A percentile compares a stretch with the other conserved stretches of the same genome.
Evolutionary conservation across 2,888 invertebrate species (phyloP).

Genomic region (Petrolisthes manimaculis): DNA sequence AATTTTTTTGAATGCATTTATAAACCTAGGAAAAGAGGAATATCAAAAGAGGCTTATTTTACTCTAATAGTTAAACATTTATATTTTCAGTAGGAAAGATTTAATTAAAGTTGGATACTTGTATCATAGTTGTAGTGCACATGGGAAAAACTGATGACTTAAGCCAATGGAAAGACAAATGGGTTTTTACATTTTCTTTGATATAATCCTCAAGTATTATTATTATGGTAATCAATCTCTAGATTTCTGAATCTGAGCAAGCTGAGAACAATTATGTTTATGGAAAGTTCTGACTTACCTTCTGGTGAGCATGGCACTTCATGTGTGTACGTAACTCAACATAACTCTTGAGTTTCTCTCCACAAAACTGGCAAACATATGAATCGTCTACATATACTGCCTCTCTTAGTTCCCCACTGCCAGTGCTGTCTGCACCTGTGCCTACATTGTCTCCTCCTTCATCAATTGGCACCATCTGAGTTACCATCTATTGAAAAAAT

Average conservation of each 20-base stretch:
- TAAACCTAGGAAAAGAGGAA: slow-evolving; percentile 70
- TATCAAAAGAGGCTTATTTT: no score
- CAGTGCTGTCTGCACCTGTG: neutral
- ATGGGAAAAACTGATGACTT: no score
- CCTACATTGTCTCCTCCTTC: slow-evolving; percentile 25
- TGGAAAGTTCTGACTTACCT: slow-evolving; percentile 69
- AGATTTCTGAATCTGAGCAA: no score
- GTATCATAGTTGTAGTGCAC: no score
- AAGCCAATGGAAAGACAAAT: no score
- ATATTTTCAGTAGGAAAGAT: no score
- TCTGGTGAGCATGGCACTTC: slow-evolving; percentile 72
- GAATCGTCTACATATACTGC: slow-evolving; percentile 71
- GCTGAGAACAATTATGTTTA: neutral
- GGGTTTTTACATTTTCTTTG: no score
- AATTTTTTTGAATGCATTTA: slow-evolving; percentile 78
- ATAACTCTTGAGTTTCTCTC: slow-evolving; percentile 71
- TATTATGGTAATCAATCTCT: no score
- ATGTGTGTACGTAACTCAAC: slow-evolving; percentile 73
- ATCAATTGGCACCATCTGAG: slow-evolving; percentile 34
- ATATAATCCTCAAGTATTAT: no score
- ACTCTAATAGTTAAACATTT: no score
- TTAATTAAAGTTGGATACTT: no score
- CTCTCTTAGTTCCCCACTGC: slow-evolving; percentile 54
- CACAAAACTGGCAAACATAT: slow-evolving; percentile 73
- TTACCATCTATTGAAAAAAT: slow-evolving; percentile 9